Base-by-base conservation (phyloP, 2,797 vertebrate species). In the Darevskia mixta region DNA sequence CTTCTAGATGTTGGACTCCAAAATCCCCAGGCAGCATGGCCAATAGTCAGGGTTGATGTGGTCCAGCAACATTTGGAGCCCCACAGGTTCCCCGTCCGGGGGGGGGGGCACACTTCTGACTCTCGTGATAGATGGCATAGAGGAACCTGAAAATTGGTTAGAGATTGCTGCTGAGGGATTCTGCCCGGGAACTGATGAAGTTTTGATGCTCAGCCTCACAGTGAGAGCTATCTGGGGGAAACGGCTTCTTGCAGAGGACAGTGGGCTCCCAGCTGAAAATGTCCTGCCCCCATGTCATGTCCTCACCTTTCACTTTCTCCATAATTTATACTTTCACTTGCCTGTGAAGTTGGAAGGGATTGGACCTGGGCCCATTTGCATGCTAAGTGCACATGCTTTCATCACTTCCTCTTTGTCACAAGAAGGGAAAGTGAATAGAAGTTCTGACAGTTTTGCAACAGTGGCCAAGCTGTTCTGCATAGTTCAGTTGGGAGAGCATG, bases 381-480 rank as follows among this genome's bases (percentile, higher is more conserved):
- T 75, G 18, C 23, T 41, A 84, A 58, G 61, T 64, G 7, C 9
- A 41, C 25, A 20, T 23, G 43, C 35, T 76, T 8, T 83, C n/a
- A 29, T 3, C 78, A 15, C 49, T 81, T 93, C 89, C 43, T 88
- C 80, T 82, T 87, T 11, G 5, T 82, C 18, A 35, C 72, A 3
- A n/a, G 81, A 72, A 35, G 76, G 45, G 82, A 17, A 84, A 32
- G 27, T 25, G 85, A 75, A 29, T 3, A 85, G 45, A 75, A 87
- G 91, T 49, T 87, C 25, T 87, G 81, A 89, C 49, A 35, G 32
- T 80, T 80, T 75, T 84, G 41, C 20, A 88, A 86, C 13, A 27
- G n/a, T 64, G 43, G 38, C 49, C 49, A 49, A 49, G 11, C 49
- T 55, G 49, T 55, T 55, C 49, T 55, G 49, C 49, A 55, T 55